Evolutionary conservation across 2,888 invertebrate genomes (phyloP).

Genomic region (Pilophorus perplexus): DNA sequence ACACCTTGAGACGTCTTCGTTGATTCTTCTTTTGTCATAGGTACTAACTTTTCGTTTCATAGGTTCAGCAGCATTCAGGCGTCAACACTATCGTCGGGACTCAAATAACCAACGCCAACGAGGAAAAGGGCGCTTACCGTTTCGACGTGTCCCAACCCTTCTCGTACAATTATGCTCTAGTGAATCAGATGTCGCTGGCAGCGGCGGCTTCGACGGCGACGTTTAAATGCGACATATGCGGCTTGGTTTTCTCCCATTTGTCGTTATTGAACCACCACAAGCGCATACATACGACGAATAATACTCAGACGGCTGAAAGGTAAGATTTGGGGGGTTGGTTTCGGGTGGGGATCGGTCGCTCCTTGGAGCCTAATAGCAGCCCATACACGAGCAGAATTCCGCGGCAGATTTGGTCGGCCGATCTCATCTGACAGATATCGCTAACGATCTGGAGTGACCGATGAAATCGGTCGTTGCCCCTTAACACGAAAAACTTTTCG

Average conservation of each 20-base stretch:
- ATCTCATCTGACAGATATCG: too few relatives aligned
- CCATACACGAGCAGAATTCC: too few relatives aligned
- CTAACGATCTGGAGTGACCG: too few relatives aligned
- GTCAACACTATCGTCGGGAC: constrained; percentile 34
- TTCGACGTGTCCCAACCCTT: constrained; percentile 55
- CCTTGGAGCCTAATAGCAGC: too few relatives aligned
- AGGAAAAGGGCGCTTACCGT: constrained; percentile 52
- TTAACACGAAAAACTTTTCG: too few relatives aligned
- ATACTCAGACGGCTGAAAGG: neutral
- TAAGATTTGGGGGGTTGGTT: too few relatives aligned
- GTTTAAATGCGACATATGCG: constrained; percentile 85
- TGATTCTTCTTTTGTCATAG: neutral
- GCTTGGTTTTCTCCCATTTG: constrained; percentile 79
- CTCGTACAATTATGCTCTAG: constrained; percentile 74
- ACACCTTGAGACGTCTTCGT: neutral
- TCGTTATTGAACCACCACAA: constrained; percentile 82
- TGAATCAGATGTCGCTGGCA: constrained; percentile 81
- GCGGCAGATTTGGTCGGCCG: too few relatives aligned
- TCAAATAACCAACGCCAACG: constrained; percentile 18
- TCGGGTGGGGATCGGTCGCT: too few relatives aligned
- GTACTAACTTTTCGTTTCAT: neutral
- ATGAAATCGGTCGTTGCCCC: too few relatives aligned
- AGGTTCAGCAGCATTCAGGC: constrained; percentile 46
- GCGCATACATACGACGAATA: constrained; percentile 52
- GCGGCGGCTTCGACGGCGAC: constrained; percentile 66